These are phyloP conservation scores for Athalia circularis DNA, from an alignment of 2,888 invertebrate species.

Conservation along the genomic window DNA sequence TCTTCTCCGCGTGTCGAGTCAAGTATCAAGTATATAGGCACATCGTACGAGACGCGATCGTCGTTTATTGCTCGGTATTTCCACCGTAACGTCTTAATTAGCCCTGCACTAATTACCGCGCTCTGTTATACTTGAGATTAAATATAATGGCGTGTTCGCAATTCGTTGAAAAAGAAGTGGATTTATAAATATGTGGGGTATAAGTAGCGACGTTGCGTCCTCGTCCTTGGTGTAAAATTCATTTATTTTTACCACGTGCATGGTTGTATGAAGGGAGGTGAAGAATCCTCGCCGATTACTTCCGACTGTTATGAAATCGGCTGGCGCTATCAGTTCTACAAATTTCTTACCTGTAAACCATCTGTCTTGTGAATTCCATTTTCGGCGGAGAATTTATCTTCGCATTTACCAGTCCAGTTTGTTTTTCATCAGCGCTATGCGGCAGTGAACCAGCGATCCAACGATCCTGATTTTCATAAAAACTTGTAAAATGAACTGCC, in stretches of 20 bases:
- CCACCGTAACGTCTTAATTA: constrained; percentile 40
- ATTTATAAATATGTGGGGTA: too few species aligned
- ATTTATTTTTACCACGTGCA: too few species aligned
- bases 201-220: too few species aligned
- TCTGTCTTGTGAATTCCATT: constrained; percentile 62
- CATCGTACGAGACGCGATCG: neutral
- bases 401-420: neutral
- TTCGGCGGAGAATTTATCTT: constrained; percentile 43
- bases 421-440: constrained; percentile 10
- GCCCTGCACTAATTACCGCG: constrained; percentile 29
- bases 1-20: constrained; percentile 21
- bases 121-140: neutral
- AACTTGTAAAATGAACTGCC: constrained; percentile 62
- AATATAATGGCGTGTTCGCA: constrained; percentile 1
- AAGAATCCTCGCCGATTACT: too few species aligned
- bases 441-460: constrained; percentile 1
- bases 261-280: too few species aligned
- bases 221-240: too few species aligned
- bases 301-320: too few species aligned
- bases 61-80: constrained; percentile 24
- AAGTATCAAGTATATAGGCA: neutral
- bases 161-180: neutral
- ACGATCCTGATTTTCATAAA: constrained; percentile 52
- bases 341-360: constrained; percentile 61
- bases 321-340: too few species aligned